A percentile compares a stretch with the other conserved stretches of the same genome.
Evolutionary conservation across 1,140 invertebrate species (phyloP).

Genomic region (Contarinia nasturtii): DNA sequence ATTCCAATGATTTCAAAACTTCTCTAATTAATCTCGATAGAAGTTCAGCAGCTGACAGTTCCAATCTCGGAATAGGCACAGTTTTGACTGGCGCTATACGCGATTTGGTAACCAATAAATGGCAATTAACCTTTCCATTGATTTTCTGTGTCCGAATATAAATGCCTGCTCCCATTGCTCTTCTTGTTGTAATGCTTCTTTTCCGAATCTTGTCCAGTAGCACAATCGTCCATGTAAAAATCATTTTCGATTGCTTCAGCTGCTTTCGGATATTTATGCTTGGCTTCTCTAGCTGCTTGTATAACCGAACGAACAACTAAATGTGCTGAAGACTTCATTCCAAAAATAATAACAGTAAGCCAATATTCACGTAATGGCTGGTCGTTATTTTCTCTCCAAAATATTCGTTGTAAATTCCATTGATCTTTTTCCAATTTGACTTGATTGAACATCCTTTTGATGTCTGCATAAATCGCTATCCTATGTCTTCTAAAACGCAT

Average conservation of each 20-base stretch:
- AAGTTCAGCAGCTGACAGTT: constrained; percentile 24
- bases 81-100: constrained; percentile 19
- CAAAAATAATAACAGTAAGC: constrained; percentile 14
- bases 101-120: constrained; percentile 16
- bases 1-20: constrained; percentile 4
- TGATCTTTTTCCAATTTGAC: constrained; percentile 8
- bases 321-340: constrained; percentile 10
- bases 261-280: constrained; percentile 9
- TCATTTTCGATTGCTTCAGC: constrained; percentile 7
- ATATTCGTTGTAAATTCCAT: constrained; percentile 15
- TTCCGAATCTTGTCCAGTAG: constrained; percentile 9
- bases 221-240: constrained; percentile 23
- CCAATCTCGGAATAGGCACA: constrained; percentile 20
- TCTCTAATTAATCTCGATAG: constrained; percentile 9
- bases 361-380: neutral
- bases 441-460: constrained; percentile 17
- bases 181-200: constrained; percentile 10
- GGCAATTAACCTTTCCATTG: constrained; percentile 3
- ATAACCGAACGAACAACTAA: constrained; percentile 4
- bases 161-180: constrained; percentile 9
- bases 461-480: constrained; percentile 13
- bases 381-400: constrained; percentile 13
- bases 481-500: constrained; percentile 16
- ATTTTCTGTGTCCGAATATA: constrained; percentile 8
- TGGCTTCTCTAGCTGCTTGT: neutral